Conservation (phyloP, 2,113 vertebrate genomes). For the Trichechus manatus region DNA sequence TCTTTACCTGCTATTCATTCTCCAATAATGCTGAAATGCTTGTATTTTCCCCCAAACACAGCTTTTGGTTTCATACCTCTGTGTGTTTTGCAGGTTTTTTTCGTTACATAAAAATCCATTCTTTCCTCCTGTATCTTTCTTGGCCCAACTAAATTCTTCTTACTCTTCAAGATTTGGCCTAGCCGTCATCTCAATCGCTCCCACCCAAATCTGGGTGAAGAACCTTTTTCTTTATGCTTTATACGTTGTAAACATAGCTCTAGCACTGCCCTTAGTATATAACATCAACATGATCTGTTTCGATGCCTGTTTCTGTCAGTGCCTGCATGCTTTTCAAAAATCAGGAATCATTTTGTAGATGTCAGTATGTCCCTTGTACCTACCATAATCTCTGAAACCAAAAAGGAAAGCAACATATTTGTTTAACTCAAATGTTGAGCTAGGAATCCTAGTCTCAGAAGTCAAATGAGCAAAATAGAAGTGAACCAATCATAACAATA, state of each 20-base stretch:
- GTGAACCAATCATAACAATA: not conserved
- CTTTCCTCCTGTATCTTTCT: not conserved
- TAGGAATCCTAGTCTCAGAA: not conserved
- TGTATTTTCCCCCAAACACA: not conserved
- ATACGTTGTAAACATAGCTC: not conserved
- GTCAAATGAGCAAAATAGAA: not conserved
- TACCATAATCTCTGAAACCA: not conserved
- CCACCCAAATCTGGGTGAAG: not conserved
- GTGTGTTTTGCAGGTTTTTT: not conserved
- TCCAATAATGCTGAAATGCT: not conserved
- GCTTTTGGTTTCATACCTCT: not conserved
- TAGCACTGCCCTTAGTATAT: not conserved
- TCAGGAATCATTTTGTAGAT: not conserved
- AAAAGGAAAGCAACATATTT: not conserved
- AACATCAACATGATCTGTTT: too few relatives aligned
- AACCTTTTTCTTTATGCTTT: not conserved
- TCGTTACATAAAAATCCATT: not conserved
- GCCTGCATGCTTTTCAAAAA: not conserved
- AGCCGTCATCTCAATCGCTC: not conserved
- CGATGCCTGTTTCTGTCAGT: not conserved
- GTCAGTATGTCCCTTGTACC: not conserved
- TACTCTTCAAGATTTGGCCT: not conserved
- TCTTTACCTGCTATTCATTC: not conserved
- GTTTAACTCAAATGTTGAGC: not conserved
- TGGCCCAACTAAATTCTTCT: not conserved